Base-by-base conservation (phyloP, 2,888 invertebrate genomes). In the Parasteatoda lunata region DNA sequence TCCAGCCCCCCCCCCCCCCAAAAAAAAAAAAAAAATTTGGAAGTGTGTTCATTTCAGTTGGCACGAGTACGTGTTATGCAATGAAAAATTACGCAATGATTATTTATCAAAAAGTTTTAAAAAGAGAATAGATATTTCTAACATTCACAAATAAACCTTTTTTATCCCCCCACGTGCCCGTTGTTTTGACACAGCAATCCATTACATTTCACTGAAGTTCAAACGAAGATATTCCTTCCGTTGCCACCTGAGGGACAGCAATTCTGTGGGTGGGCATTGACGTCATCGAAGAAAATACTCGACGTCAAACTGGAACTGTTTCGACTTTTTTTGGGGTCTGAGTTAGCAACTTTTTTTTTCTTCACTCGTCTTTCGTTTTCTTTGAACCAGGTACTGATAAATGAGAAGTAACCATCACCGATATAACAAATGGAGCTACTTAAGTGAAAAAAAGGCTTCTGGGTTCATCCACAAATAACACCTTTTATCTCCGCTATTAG, bases 221-320 rank as follows among this genome's bases (percentile, higher is more conserved):
- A 49, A 66, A 68, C 68, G 54, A 69, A 77, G 11, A 76, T 48
- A 64, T 52, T 69, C 54, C 78, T 75, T 9, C 70, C 66, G 78
- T 72, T 84, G 77, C 84, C 78, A 84, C 84, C 84, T 78, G 84
- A 84, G 76, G 5, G 6, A 64, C 6, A 68, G 73, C 77, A 78
- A 78, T 72, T 45, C 64, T 68, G 77, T 78, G 77, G 84, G 84
- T 68, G 84, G 30, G 84, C 13, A 78, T 68, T 78, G 84, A 84
- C 84, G 84, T 84, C 84, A 84, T 7, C 47, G 64, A 11, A 71
- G 65, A 52, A 65, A 73, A 68, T 80, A 51, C 51, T 45, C 69
- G 59, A 64, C 76, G 82, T 70, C 76, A 52, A 71, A 71, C 82
- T 48, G 75, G 48, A 15, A 11, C 48, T 68, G 68, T 51, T 75